Percentiles rank a stretch among this genome's conserved stretches.
These are phyloP conservation scores for Mastomys coucha DNA, from an alignment of 2,113 vertebrate species.

Conservation along the genomic window DNA sequence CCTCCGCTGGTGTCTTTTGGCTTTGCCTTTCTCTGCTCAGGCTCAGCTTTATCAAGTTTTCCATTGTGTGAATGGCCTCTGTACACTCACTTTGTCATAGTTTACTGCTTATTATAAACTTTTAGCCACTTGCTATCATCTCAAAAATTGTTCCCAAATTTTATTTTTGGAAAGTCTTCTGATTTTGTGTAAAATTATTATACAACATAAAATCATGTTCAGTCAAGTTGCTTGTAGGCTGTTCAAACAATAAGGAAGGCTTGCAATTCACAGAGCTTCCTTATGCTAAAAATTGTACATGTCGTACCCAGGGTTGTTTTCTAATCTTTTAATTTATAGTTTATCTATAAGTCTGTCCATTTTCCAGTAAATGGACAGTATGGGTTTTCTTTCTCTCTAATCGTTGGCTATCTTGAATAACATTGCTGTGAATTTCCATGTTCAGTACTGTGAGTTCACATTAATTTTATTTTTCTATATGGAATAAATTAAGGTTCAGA, in stretches of 20 bases:
- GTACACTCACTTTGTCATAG: not conserved
- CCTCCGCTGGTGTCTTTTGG: not conserved
- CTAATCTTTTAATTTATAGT: conserved; percentile 3
- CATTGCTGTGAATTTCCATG: not conserved
- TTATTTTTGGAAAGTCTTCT: not conserved
- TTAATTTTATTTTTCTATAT: not conserved
- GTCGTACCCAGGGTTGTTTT: not conserved
- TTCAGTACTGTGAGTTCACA: not conserved
- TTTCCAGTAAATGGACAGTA: not conserved
- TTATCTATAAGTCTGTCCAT: not conserved
- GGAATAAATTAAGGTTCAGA: not conserved
- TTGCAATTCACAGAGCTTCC: not conserved
- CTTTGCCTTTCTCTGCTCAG: not conserved
- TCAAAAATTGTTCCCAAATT: not conserved
- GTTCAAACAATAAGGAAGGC: not conserved
- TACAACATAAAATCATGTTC: not conserved
- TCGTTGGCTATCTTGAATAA: not conserved
- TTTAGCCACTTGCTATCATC: not conserved
- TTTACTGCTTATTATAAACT: not conserved
- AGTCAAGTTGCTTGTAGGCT: not conserved
- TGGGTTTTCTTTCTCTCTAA: not conserved
- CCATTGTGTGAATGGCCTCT: too few species aligned
- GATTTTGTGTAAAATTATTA: not conserved
- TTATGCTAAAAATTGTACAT: not conserved
- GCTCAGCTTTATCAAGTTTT: not conserved